Percentiles rank a stretch among this genome's conserved stretches.
These are phyloP conservation scores for Varanus salvator DNA, from an alignment of 2,113 vertebrate genomes.

Conservation along the genomic window DNA sequence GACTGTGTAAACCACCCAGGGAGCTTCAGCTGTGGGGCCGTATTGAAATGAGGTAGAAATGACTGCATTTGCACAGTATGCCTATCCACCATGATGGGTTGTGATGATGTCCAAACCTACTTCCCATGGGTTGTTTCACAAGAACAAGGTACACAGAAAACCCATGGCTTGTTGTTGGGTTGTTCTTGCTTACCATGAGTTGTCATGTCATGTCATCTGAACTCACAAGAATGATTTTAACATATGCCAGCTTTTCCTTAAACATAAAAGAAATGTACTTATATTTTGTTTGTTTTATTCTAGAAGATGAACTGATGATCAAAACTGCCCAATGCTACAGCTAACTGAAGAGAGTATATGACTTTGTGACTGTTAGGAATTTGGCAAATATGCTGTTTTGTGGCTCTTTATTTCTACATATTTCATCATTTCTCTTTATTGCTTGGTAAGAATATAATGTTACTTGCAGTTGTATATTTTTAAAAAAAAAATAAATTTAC, in stretches of 20 bases:
- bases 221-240: too few relatives aligned
- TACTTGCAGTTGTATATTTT: neutral
- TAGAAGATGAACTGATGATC: constrained; percentile 7
- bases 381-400: constrained; percentile 5
- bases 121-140: too few relatives aligned
- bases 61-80: too few relatives aligned
- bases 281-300: neutral
- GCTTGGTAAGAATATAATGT: constrained; percentile 5
- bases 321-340: neutral
- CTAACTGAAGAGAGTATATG: neutral
- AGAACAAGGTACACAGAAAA: too few relatives aligned
- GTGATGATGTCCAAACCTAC: too few relatives aligned
- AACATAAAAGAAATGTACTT: neutral
- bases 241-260: neutral
- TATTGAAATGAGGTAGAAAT: too few relatives aligned
- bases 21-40: too few relatives aligned
- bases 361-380: neutral
- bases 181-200: too few relatives aligned
- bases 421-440: neutral
- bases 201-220: too few relatives aligned
- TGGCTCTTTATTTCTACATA: neutral
- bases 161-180: too few relatives aligned
- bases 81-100: too few relatives aligned
- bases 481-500: neutral
- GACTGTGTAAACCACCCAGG: too few relatives aligned